A percentile compares a stretch with the other conserved stretches of the same genome.
Evolutionary conservation across 2,113 vertebrate species (phyloP).

Genomic region (Meles meles): DNA sequence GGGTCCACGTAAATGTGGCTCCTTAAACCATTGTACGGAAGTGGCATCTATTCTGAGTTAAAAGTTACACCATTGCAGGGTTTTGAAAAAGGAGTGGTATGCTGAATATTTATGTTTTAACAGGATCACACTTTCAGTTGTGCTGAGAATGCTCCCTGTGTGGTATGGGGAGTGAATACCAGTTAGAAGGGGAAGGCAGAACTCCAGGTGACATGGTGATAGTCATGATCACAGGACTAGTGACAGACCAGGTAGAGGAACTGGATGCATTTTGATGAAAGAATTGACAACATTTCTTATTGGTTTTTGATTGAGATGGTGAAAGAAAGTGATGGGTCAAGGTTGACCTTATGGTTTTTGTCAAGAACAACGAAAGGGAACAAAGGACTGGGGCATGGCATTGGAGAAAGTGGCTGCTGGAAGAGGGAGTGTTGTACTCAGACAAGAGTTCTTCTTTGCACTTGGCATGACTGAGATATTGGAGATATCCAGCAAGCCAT

Average conservation of each 20-base stretch:
- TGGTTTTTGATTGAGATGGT: background rate
- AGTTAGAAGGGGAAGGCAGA: rapidly evolving
- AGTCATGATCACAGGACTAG: background rate
- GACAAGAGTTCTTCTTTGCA: background rate
- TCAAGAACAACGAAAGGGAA: background rate
- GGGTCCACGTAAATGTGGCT: rapidly evolving
- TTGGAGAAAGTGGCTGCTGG: background rate
- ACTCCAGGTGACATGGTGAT: background rate
- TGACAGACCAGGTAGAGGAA: background rate
- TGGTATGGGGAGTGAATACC: background rate
- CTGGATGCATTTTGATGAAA: background rate
- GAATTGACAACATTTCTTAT: background rate
- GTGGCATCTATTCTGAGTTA: background rate
- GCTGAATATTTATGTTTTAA: background rate
- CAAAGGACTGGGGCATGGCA: rapidly evolving
- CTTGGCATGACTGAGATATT: rapidly evolving
- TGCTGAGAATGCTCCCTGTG: background rate
- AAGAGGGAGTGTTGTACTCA: rapidly evolving
- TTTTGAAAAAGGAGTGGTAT: background rate
- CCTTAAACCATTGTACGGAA: background rate
- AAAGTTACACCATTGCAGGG: background rate
- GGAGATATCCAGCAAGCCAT: background rate
- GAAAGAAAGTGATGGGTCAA: background rate
- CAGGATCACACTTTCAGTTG: background rate
- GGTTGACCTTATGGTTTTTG: too few relatives aligned